Evolutionary conservation across 64 coral and sea anemone genomes (phyloP), one percentile per base, ranked within the genome.

Genomic region (Porites australiensis): DNA sequence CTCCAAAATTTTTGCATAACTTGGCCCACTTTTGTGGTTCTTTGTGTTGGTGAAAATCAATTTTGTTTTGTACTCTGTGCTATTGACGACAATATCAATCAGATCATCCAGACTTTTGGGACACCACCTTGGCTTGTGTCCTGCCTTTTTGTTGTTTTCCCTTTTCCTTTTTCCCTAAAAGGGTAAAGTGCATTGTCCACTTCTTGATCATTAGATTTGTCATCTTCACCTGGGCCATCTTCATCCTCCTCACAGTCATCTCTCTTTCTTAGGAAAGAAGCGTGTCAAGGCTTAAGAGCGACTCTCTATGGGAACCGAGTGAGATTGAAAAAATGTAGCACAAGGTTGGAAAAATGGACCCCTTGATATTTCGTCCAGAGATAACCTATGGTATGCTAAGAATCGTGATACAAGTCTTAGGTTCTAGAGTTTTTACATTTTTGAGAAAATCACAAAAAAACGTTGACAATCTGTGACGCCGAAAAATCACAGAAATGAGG

Each of bases 31-130:
- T 62, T 62, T 15, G 46, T 76, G 85, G 58, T 74, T 87, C 57
- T 87, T 87, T 20, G 67, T 87, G 58, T 73, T 87, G 51, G 72
- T 20, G 57, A 87, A 87, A 87, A 73, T 75, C 15, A 15, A 67
- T 67, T 67, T 67, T 67, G 64, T 67, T 67, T 67, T 67, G 64
- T 67, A 67, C 4, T 67, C 21, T 67, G 64, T 67, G 64, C 64
- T 67, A 67, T 67, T 67, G 64, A 67, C 64, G 21, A 67, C 21
- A 67, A 67, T 67, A 67, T 67, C 64, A 67, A 67, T 67, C 64
- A 67, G 64, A 67, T 67, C 64, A 67, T 67, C 64, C 15, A 67
- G 64, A 68, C 64, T 20, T 68, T 20, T 20, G 22, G 15, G 16
- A 14, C 22, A 20, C 64, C 64, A 68, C 22, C 15, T 68, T 19